Evolutionary conservation across 2,888 invertebrate genomes (phyloP).

Genomic region (Trisateles emortualis): DNA sequence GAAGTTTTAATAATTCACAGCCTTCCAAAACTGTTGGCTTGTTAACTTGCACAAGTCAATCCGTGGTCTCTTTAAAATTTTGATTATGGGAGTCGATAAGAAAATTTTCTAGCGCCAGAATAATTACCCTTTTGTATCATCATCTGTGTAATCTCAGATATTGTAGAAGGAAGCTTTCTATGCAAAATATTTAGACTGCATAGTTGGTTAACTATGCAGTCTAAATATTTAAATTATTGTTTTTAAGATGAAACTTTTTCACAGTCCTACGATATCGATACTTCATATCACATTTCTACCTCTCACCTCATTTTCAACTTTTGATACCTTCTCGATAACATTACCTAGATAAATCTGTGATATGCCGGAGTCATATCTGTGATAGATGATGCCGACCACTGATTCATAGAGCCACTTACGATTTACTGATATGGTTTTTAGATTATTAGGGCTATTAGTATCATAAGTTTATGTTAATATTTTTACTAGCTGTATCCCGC

Average conservation of each 20-base stretch:
- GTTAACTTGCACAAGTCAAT: constrained; percentile 42
- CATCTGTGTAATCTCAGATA: not conserved
- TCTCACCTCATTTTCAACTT: constrained; percentile 11
- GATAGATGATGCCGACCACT: not conserved
- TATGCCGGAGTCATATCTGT: not conserved
- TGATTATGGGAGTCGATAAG: constrained; percentile 49
- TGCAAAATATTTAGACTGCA: too few species aligned
- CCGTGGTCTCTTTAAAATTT: constrained; percentile 51
- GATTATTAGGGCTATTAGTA: too few species aligned
- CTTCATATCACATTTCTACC: constrained; percentile 3
- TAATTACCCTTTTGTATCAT: constrained; percentile 1
- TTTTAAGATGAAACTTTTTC: not conserved
- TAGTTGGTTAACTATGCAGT: too few species aligned
- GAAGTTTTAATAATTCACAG: constrained; percentile 55
- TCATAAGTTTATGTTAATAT: too few species aligned
- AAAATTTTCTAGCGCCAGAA: constrained; percentile 15
- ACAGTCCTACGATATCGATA: not conserved
- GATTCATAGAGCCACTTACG: not conserved
- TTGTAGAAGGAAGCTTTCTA: not conserved
- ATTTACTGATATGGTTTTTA: not conserved
- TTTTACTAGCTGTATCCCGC: too few species aligned
- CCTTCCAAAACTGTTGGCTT: constrained; percentile 46
- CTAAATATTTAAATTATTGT: not conserved
- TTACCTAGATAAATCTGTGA: constrained; percentile 12
- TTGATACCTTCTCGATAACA: constrained; percentile 26